Percentiles rank a stretch among this genome's conserved stretches.
These are phyloP conservation scores for Esox niger DNA, from an alignment of 2,113 vertebrate species.

Conservation along the genomic window DNA sequence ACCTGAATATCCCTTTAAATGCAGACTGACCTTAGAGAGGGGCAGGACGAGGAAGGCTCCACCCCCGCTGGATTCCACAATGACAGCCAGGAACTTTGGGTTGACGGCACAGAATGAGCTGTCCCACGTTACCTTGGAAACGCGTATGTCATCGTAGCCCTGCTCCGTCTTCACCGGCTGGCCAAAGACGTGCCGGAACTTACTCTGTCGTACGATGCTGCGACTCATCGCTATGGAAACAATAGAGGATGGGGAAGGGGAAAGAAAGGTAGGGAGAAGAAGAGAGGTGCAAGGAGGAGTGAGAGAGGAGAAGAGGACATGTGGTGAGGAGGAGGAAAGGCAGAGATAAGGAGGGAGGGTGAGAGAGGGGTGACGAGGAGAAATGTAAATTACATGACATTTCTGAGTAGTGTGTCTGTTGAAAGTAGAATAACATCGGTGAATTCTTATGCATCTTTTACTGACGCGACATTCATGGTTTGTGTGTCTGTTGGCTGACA, in stretches of 20 bases:
- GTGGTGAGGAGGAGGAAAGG: no score
- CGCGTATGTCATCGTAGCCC: conserved; percentile 93
- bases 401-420: background rate
- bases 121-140: conserved; percentile 98
- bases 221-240: conserved; percentile 84
- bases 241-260: conserved; percentile 4
- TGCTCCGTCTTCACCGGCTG: conserved; percentile 92
- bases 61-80: conserved; percentile 91
- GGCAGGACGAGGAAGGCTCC: conserved; percentile 91
- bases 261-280: background rate
- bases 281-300: background rate
- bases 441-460: background rate
- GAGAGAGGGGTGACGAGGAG: background rate
- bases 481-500: background rate
- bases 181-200: conserved; percentile 96
- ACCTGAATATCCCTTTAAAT: background rate
- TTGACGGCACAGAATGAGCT: conserved; percentile 97
- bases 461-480: background rate
- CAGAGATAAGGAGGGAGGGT: background rate
- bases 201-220: conserved; percentile 96
- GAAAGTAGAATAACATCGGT: background rate
- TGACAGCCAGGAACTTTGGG: conserved; percentile 95
- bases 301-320: background rate
- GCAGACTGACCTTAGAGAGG: conserved; percentile 83
- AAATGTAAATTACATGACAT: no score